Evolutionary conservation across 1,140 invertebrate species (phyloP).

Genomic region (Leptinotarsa defecta): DNA sequence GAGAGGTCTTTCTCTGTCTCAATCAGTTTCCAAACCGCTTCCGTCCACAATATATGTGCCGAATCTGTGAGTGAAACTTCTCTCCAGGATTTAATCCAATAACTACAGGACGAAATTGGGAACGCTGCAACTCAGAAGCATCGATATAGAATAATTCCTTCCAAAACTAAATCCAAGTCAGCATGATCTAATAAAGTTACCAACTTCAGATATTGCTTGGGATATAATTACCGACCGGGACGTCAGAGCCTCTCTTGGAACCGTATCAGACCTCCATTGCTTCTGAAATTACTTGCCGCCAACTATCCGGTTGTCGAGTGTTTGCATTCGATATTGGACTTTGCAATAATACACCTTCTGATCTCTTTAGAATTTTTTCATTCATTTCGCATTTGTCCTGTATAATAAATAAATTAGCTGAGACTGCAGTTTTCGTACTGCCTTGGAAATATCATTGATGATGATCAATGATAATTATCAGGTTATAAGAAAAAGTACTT

Average conservation of each 20-base stretch:
- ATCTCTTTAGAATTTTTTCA: too few relatives aligned
- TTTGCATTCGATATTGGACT: not conserved
- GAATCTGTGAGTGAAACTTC: not conserved
- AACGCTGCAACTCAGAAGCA: conserved; percentile 13
- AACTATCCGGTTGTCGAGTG: not conserved
- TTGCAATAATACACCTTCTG: too few relatives aligned
- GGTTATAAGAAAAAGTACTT: too few relatives aligned
- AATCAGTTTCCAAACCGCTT: too few relatives aligned
- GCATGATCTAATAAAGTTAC: conserved; percentile 35
- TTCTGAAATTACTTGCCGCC: conserved; percentile 7
- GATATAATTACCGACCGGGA: conserved; percentile 30
- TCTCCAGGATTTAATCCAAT: conserved; percentile 10
- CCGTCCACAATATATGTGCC: too few relatives aligned
- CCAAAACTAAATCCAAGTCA: conserved; percentile 33
- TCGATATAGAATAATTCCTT: conserved; percentile 22
- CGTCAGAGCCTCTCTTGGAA: not conserved
- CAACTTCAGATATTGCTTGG: conserved; percentile 32
- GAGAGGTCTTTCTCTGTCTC: too few relatives aligned
- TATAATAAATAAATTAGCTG: too few relatives aligned
- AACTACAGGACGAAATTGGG: not conserved
- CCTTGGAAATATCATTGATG: too few relatives aligned
- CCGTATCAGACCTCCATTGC: conserved; percentile 5
- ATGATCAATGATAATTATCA: too few relatives aligned
- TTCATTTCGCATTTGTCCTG: too few relatives aligned
- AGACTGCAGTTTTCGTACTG: too few relatives aligned